These are phyloP conservation scores for Oncopeltus fasciatus DNA, from an alignment of 1,140 invertebrate species.

Conservation along the genomic window DNA sequence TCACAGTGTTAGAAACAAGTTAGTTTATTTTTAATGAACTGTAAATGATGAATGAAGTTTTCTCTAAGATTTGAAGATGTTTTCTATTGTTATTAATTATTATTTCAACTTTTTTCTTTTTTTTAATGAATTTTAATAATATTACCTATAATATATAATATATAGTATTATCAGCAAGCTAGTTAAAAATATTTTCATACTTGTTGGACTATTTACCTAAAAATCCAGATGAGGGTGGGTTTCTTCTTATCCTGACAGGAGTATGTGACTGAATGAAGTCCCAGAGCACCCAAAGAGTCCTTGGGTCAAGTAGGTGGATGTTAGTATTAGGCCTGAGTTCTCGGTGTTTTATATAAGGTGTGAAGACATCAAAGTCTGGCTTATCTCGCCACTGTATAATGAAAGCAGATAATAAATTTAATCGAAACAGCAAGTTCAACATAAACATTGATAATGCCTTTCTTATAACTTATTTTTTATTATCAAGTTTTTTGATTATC, in stretches of 20 bases:
- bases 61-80: too few species aligned
- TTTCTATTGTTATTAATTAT: too few species aligned
- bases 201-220: slow-evolving; percentile 39
- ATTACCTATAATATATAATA: too few species aligned
- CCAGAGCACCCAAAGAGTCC: slow-evolving; percentile 61
- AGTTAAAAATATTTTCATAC: not conserved
- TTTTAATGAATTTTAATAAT: too few species aligned
- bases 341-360: slow-evolving; percentile 54
- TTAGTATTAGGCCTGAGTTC: slow-evolving; percentile 40
- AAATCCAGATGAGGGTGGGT: slow-evolving; percentile 73
- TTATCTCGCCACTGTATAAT: slow-evolving; percentile 46
- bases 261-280: slow-evolving; percentile 56
- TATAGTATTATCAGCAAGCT: not conserved
- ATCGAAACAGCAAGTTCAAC: too few species aligned
- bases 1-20: too few species aligned
- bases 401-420: not conserved
- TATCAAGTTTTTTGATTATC: too few species aligned
- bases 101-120: too few species aligned
- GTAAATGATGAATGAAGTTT: too few species aligned
- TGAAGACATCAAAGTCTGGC: slow-evolving; percentile 64
- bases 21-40: too few species aligned
- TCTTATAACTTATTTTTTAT: too few species aligned
- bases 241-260: slow-evolving; percentile 45
- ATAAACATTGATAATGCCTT: too few species aligned
- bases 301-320: slow-evolving; percentile 56